These are phyloP conservation scores for Ptyas mucosa DNA, from an alignment of 2,113 vertebrate species.

Conservation along the genomic window DNA sequence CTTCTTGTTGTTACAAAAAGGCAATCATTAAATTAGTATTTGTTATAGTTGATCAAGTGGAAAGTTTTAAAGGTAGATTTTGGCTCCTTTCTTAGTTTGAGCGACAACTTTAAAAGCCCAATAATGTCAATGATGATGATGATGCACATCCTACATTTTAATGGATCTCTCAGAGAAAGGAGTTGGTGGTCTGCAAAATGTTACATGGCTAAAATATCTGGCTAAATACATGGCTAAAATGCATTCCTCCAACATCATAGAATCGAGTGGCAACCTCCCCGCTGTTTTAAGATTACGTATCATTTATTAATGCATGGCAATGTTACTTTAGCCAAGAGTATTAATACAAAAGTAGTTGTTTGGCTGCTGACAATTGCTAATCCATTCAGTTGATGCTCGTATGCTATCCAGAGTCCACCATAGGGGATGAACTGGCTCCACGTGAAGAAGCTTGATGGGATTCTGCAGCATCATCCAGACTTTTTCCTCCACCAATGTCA, in stretches of 20 bases:
- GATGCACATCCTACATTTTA: background rate
- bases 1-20: conserved; percentile 79
- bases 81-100: conserved; percentile 69
- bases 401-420: background rate
- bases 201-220: background rate
- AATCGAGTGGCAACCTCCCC: background rate
- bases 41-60: conserved; percentile 73
- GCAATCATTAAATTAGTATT: conserved; percentile 80
- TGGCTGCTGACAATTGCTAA: background rate
- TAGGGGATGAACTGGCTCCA: background rate
- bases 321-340: background rate
- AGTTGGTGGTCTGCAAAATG: background rate
- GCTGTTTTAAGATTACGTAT: background rate
- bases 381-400: background rate
- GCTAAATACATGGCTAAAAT: too few relatives aligned
- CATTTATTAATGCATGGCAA: background rate
- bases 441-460: background rate
- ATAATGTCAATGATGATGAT: background rate
- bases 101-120: conserved; percentile 52
- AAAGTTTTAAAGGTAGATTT: conserved; percentile 73
- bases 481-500: background rate
- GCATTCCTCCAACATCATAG: background rate
- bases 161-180: background rate
- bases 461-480: background rate
- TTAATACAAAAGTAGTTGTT: background rate